Base-by-base conservation (phyloP, 2,797 vertebrate genomes). In the Lepus oiostolus region DNA sequence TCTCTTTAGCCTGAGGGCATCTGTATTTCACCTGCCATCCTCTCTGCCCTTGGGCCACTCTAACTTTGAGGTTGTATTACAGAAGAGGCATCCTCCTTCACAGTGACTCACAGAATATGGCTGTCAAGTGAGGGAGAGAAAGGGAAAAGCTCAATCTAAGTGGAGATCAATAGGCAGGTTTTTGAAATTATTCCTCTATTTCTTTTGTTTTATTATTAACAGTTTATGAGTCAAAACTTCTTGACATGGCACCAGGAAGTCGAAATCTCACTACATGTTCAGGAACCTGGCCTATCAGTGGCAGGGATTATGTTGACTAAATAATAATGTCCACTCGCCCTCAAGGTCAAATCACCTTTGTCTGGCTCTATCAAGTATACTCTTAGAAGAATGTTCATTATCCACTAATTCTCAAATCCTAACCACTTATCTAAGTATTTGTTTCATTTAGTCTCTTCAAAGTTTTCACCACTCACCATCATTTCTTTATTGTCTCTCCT, bases 141-240 rank as follows among this genome's bases (percentile, higher is more conserved):
- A 86, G 14, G 11, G 7, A 85, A 81, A 76, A 74, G 30, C 14
- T 79, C 42, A 94, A 94, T 90, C 13, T 76, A 91, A 81, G 8
- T 50, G 42, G 10, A 62, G 13, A 88, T 28, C 35, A 63, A 30
- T 24, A 24, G 74, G 62, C 1, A 63, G 54, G 87, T 30, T 83
- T 90, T 85, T 94, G 28, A 70, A 90, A 88, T 26, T n/a, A 0
- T 91, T 93, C 9, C 8, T 77, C 2, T 77, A 16, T 74, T 92
- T 94, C 13, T 81, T 88, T 42, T 87, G 35, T 35, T 50, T 94
- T 54, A 68, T 16, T 21, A 63, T 84, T 60, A 30, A 24, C 35
- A 76, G 24, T 38, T 80, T 90, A 60, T 10, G 32, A 47, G 58
- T 62, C 17, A 85, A 82, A 58, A 85, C 10, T 22, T 89, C 16